phyloP scores from a whole-genome alignment of 1,140 invertebrate species.

The Pemphigus obesinymphae region DNA sequence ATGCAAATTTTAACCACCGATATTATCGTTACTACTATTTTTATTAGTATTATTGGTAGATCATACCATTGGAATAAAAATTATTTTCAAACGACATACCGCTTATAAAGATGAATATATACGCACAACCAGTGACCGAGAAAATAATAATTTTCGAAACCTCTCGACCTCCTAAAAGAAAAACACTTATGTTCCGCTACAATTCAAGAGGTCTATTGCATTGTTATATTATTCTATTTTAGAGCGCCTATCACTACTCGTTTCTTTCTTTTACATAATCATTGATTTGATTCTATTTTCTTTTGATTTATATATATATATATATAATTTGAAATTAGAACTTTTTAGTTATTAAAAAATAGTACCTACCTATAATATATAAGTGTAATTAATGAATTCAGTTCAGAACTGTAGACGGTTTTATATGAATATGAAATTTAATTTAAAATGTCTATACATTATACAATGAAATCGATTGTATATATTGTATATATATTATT shows the following conservation, averaged over 20 bases:
- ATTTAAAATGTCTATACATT: not conserved
- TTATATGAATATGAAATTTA: not conserved
- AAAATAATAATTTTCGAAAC: not conserved
- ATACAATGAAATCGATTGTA: not conserved
- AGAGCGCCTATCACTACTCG: too few species aligned
- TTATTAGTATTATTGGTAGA: too few species aligned
- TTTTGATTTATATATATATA: too few species aligned
- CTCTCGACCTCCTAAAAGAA: not conserved
- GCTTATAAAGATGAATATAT: too few species aligned
- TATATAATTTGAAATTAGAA: too few species aligned
- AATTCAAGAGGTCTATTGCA: too few species aligned
- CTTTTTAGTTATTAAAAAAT: not conserved
- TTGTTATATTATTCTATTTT: too few species aligned
- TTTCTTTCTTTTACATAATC: too few species aligned
- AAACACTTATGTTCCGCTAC: too few species aligned
- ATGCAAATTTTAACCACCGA: not conserved
- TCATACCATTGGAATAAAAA: too few species aligned
- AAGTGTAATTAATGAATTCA: not conserved
- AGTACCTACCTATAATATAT: not conserved
- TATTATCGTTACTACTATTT: not conserved
- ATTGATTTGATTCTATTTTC: too few species aligned
- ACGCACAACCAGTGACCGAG: not conserved
- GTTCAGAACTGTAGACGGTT: not conserved
- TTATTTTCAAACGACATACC: not conserved
- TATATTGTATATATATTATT: too few species aligned